Evolutionary conservation across 2,888 invertebrate genomes (phyloP), one percentile per base, ranked within the genome.

Genomic region (Auanema freiburgensis): DNA sequence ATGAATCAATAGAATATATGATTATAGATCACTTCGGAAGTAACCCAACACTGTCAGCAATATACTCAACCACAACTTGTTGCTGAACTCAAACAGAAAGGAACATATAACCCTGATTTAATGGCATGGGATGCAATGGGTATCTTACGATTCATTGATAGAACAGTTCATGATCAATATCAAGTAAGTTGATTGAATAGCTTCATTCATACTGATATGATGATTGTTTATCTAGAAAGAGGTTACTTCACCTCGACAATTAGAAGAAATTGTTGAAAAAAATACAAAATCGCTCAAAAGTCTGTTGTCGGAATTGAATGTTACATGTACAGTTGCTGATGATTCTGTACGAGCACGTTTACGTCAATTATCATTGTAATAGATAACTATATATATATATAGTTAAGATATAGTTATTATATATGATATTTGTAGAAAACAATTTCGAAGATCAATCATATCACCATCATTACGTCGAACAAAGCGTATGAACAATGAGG

Each of bases 101-200:
- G 81, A 25, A 81, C 81, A 1, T 81, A 81, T 56, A 81, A 81
- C 60, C 81, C 81, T 6, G 83, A 83, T 50, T 67, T 83, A 21
- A 83, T 83, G 83, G 83, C 83, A 5, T 83, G 83, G 83, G 83
- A 83, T 65, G 81, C 77, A 10, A 57, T 79, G 5, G 83, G 83
- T 18, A 79, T 83, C 2, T 76, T 83, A 16, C 66, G 81, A n/a
- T 83, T 83, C 61, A 65, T 83, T 8, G 81, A 81, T 55, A 63
- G 79, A 54, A 76, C 80, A 1, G 77, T 81, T 51, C 71, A 77
- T 33, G 83, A 80, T 33, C 77, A 81, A 51, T 83, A 83, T 66
- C 83, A 83, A 63, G 82, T 82, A 14, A 24, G 54, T 42, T 60
- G n/a, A 18, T 24, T 51, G 16, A 21, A 16, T n/a, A 10, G 21